Evolutionary conservation across 2,113 vertebrate species (phyloP).

Genomic region (Chaetura pelagica): DNA sequence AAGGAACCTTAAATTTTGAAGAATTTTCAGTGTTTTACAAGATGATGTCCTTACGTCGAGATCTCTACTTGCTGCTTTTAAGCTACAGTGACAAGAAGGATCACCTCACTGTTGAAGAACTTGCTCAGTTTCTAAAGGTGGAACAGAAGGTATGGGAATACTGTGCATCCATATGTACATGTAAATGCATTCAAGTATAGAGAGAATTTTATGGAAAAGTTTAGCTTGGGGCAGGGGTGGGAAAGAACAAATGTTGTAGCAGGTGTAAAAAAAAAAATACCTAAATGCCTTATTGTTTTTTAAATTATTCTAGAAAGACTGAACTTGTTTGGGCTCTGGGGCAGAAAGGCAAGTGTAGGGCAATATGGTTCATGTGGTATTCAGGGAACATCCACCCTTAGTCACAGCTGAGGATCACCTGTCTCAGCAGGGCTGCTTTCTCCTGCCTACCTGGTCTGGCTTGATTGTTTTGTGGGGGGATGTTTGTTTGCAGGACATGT

Average conservation of each 20-base stretch:
- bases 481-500: not conserved
- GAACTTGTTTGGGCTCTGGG: not conserved
- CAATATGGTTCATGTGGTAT: not conserved
- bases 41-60: slow-evolving; percentile 96
- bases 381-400: not conserved
- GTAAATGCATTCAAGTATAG: not conserved
- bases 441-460: not conserved
- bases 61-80: slow-evolving; percentile 92
- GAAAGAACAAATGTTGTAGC: not conserved
- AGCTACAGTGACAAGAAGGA: slow-evolving; percentile 96
- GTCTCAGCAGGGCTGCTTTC: not conserved
- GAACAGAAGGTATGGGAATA: slow-evolving; percentile 90
- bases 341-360: not conserved
- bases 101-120: slow-evolving; percentile 89
- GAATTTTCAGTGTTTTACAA: slow-evolving; percentile 98
- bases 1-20: slow-evolving; percentile 93
- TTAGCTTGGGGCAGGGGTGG: rapidly evolving
- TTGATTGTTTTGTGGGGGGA: not conserved
- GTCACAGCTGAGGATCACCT: not conserved
- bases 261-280: not conserved
- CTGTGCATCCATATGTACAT: rapidly evolving
- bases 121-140: slow-evolving; percentile 87
- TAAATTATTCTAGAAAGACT: not conserved
- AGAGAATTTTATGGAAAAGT: not conserved
- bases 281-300: not conserved